Base-by-base conservation (phyloP, 2,113 vertebrate species). In the Nanger granti region DNA sequence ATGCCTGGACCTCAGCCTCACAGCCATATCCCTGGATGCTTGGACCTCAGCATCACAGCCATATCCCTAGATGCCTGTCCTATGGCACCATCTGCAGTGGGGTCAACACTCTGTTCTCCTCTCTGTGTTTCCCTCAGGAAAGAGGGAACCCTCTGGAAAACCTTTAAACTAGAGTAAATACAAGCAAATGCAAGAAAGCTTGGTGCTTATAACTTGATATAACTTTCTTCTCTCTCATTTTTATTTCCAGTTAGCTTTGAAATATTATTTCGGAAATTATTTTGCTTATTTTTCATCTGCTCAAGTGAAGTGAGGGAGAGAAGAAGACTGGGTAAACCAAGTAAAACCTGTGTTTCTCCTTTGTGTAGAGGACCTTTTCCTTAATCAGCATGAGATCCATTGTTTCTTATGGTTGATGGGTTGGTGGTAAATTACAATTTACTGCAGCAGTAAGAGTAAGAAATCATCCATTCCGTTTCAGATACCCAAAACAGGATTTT, bases 371-470 rank as follows among this genome's bases (percentile, higher is more conserved):
- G 95, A 92, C 31, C 76, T 96, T 98, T 95, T 52, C 34, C 69
- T 93, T 97, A 89, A 84, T 66, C 37, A 92, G 55, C 20, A 41
- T 54, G 89, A n/a, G 18, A 91, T 52, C 28, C 4, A 85, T 93
- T 83, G 76, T 87, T 94, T 93, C 87, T 97, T 79, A 89, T 18
- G 57, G 28, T 52, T 95, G 34, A 54, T 89, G 52, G 10, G 22
- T 80, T 92, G 54, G 34, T 62, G 54, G 18, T 59, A 92, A 89
- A 95, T 92, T 89, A 91, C 34, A 26, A 97, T 84, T 95, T 89
- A 93, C 57, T 84, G 22, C 22, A 96, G 29, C 28, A 55, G 64
- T 97, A 90, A 79, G 18, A 91, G 92, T 87, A 95, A 31, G 31
- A 92, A 73, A 55, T 80, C 84, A 47, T 87, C 95, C 69, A 92